Percentiles rank a stretch among this genome's conserved stretches.
phyloP scores from a whole-genome alignment of 1,140 invertebrate species.

The Oreohelix idahoensis region DNA sequence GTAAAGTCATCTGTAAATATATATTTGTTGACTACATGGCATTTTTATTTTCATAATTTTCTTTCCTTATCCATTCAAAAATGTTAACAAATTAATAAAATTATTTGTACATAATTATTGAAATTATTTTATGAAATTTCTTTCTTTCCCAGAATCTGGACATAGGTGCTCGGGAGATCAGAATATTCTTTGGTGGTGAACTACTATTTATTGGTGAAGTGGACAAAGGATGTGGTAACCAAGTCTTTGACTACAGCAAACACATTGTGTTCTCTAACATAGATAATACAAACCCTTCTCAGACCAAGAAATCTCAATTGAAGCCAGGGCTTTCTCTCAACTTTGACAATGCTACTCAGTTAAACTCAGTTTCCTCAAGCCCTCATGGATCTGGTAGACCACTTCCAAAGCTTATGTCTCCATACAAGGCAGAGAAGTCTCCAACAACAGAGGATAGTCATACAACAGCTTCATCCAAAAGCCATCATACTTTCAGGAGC shows the following conservation, averaged over 20 bases:
- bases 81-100: too few species aligned
- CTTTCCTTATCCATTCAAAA: too few species aligned
- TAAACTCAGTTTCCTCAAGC: background rate
- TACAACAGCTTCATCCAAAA: constrained; percentile 29
- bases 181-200: constrained; percentile 63
- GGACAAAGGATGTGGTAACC: constrained; percentile 74
- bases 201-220: constrained; percentile 67
- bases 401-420: background rate
- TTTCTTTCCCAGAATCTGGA: constrained; percentile 63
- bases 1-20: too few species aligned
- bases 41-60: constrained; percentile 6
- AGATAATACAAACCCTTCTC: constrained; percentile 2
- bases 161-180: constrained; percentile 65
- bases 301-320: background rate
- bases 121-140: background rate
- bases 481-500: constrained; percentile 53
- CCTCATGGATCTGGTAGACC: background rate
- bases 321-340: constrained; percentile 34
- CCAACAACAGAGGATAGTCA: constrained; percentile 36
- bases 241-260: constrained; percentile 71
- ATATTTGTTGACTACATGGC: too few species aligned
- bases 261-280: constrained; percentile 49
- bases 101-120: background rate
- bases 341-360: background rate
- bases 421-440: constrained; percentile 29